Conservation (phyloP, 2,113 vertebrate species). For the Prionailurus viverrinus region DNA sequence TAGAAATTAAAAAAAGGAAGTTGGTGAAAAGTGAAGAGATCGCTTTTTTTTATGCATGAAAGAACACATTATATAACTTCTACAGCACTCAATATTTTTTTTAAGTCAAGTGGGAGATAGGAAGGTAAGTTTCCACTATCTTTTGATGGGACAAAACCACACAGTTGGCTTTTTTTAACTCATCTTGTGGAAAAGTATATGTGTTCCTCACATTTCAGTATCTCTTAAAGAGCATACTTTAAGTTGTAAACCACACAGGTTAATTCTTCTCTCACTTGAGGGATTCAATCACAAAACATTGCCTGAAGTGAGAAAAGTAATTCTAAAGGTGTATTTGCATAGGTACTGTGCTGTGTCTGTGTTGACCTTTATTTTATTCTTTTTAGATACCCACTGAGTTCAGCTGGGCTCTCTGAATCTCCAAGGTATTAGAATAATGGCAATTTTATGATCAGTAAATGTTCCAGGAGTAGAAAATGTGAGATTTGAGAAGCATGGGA, state of each 20-base stretch:
- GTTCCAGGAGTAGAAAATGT: neutral
- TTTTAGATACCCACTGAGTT: constrained; percentile 36
- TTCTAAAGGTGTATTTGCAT: constrained; percentile 56
- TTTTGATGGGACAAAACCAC: neutral
- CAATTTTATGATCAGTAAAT: constrained; percentile 21
- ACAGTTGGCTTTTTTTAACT: neutral
- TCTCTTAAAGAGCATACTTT: constrained; percentile 40
- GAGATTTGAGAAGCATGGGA: neutral
- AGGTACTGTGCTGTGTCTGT: neutral
- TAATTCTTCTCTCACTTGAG: constrained; percentile 68
- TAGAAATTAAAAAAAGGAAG: constrained; percentile 36
- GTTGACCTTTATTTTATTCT: constrained; percentile 46
- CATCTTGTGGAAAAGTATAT: neutral
- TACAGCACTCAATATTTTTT: neutral
- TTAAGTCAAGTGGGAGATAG: neutral
- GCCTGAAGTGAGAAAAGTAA: constrained; percentile 67
- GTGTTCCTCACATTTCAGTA: constrained; percentile 60
- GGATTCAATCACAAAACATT: constrained; percentile 56
- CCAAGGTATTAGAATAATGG: neutral
- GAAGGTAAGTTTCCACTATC: constrained; percentile 46
- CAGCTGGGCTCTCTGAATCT: neutral
- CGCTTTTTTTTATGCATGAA: neutral
- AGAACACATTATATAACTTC: neutral
- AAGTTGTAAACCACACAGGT: constrained; percentile 60
- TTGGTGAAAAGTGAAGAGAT: neutral